phyloP scores from a whole-genome alignment of 1,140 invertebrate species.

The Meloidogyne exigua region DNA sequence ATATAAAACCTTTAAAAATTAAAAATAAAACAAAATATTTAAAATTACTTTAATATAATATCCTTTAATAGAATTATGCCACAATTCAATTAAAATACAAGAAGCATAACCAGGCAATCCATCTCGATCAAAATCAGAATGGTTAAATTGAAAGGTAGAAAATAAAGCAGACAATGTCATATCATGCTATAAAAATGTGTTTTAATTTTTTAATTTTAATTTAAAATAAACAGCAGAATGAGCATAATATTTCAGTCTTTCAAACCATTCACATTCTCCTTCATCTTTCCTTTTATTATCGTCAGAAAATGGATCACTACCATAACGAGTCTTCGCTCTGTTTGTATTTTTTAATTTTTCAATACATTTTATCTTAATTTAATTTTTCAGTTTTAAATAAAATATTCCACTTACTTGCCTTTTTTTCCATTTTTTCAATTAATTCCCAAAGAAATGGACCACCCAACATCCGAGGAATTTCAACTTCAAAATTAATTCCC shows the following conservation, averaged over 20 bases:
- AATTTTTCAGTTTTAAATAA: not conserved
- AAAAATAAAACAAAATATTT: not conserved
- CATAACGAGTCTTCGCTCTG: not conserved
- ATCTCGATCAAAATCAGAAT: slow-evolving; percentile 26
- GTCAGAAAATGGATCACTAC: not conserved
- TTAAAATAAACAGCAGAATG: slow-evolving; percentile 23
- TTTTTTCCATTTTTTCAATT: slow-evolving; percentile 28
- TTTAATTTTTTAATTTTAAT: not conserved
- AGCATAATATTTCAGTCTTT: slow-evolving; percentile 23
- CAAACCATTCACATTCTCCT: slow-evolving; percentile 21
- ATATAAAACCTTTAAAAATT: slow-evolving; percentile 18
- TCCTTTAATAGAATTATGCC: not conserved
- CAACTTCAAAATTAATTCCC: slow-evolving; percentile 20
- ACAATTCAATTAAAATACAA: slow-evolving; percentile 31
- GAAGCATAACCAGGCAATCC: slow-evolving; percentile 27
- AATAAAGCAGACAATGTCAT: slow-evolving; percentile 30
- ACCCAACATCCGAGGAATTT: slow-evolving; percentile 30
- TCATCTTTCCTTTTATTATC: not conserved
- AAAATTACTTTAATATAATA: slow-evolving; percentile 25
- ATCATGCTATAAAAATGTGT: slow-evolving; percentile 20
- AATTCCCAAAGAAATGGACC: slow-evolving; percentile 27
- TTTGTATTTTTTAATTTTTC: not conserved
- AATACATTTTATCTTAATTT: slow-evolving; percentile 26
- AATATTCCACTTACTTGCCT: not conserved
- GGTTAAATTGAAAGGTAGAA: slow-evolving; percentile 24